Evolutionary conservation across 2,113 vertebrate species (phyloP).

Genomic region (Apteryx owenii): DNA sequence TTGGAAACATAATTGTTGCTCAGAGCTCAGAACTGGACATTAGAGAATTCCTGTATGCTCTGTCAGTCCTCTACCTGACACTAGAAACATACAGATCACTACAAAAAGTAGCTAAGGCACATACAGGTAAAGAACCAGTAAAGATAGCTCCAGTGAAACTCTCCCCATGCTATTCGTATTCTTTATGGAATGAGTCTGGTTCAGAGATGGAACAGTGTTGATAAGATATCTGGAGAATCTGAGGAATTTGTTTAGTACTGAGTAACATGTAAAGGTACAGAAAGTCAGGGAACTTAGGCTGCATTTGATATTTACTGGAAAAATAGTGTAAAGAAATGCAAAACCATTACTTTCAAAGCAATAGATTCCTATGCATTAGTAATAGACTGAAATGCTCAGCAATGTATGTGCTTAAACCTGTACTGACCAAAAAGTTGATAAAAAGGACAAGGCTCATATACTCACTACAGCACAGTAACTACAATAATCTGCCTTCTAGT

Average conservation of each 20-base stretch:
- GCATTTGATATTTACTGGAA: neutral
- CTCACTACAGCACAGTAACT: neutral
- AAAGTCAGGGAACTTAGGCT: neutral
- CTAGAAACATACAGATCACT: neutral
- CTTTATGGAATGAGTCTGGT: neutral
- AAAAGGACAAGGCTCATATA: neutral
- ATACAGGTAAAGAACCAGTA: neutral
- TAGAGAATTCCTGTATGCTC: neutral
- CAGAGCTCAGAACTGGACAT: neutral
- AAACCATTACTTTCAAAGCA: neutral
- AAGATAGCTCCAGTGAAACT: neutral
- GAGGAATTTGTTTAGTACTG: neutral
- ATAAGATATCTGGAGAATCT: neutral
- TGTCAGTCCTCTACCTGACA: neutral
- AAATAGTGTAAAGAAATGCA: neutral
- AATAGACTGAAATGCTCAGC: neutral
- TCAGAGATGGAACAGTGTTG: neutral
- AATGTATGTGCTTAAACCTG: neutral
- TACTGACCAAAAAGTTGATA: neutral
- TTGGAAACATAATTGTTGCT: neutral
- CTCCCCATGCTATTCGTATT: neutral
- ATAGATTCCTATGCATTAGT: neutral
- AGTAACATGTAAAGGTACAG: neutral
- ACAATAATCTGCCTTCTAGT: neutral
- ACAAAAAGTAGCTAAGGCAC: neutral